phyloP scores from a whole-genome alignment of 2,888 invertebrate genomes.

The Orchesellides sinensis region DNA sequence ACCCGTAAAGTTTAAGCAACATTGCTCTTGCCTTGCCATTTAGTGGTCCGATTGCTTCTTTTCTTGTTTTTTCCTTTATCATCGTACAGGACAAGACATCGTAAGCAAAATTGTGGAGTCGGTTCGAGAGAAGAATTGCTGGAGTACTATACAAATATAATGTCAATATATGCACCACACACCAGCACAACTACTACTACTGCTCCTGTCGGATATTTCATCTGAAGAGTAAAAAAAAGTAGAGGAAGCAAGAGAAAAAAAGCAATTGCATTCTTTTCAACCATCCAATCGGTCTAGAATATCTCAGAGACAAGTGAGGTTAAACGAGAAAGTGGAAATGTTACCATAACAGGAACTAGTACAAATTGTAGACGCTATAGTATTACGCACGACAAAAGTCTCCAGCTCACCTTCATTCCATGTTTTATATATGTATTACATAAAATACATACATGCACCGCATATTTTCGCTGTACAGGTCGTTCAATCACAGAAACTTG shows the following conservation, averaged over 20 bases:
- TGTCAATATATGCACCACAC: neutral
- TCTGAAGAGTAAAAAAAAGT: neutral
- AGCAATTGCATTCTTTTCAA: constrained; percentile 17
- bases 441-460: too few species aligned
- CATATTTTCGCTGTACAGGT: too few species aligned
- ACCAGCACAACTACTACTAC: too few species aligned
- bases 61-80: neutral
- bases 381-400: too few species aligned
- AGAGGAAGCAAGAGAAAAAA: neutral
- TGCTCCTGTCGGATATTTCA: constrained; percentile 10
- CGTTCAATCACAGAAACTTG: too few species aligned
- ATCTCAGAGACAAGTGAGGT: constrained; percentile 1
- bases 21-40: neutral
- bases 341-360: too few species aligned
- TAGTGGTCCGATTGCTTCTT: constrained; percentile 4
- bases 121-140: neutral
- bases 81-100: neutral
- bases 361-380: too few species aligned
- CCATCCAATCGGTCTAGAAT: neutral
- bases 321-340: neutral
- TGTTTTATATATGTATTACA: too few species aligned
- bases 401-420: too few species aligned
- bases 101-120: too few species aligned
- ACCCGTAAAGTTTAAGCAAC: constrained; percentile 24
- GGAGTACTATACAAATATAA: too few species aligned